Evolutionary conservation across 2,888 invertebrate genomes (phyloP).

Genomic region (Platycnemis pennipes): DNA sequence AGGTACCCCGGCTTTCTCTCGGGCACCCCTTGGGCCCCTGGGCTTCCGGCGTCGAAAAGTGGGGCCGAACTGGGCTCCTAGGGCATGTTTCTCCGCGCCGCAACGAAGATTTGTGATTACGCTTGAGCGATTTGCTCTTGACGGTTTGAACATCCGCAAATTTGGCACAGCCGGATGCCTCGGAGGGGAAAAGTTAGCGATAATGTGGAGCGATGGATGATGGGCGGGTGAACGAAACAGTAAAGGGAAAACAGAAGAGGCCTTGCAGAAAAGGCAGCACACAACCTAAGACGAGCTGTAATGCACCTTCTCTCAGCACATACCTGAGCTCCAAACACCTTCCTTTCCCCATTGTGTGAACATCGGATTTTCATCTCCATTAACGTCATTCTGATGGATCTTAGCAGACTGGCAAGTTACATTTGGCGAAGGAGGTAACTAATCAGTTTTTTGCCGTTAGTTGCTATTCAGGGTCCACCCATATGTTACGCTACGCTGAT

Average conservation of each 20-base stretch:
- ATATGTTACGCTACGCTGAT: too few relatives aligned
- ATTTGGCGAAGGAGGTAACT: too few relatives aligned
- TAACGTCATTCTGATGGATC: not conserved
- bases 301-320: not conserved
- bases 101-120: constrained; percentile 5
- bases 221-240: not conserved
- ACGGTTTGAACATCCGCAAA: constrained; percentile 18
- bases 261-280: not conserved
- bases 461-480: too few relatives aligned
- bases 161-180: constrained; percentile 16
- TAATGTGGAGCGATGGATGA: constrained; percentile 31
- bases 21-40: not conserved
- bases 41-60: constrained; percentile 11
- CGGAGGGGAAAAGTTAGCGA: not conserved
- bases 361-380: not conserved
- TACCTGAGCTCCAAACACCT: not conserved
- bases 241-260: not conserved
- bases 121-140: constrained; percentile 22
- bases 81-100: not conserved
- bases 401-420: too few relatives aligned
- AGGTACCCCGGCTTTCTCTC: not conserved
- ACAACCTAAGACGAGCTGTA: not conserved
- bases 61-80: not conserved
- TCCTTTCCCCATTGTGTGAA: not conserved
- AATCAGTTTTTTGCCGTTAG: too few relatives aligned